Evolutionary conservation across 2,113 vertebrate species (phyloP), one percentile per base, ranked within the genome.

Genomic region (Siniperca knerii): DNA sequence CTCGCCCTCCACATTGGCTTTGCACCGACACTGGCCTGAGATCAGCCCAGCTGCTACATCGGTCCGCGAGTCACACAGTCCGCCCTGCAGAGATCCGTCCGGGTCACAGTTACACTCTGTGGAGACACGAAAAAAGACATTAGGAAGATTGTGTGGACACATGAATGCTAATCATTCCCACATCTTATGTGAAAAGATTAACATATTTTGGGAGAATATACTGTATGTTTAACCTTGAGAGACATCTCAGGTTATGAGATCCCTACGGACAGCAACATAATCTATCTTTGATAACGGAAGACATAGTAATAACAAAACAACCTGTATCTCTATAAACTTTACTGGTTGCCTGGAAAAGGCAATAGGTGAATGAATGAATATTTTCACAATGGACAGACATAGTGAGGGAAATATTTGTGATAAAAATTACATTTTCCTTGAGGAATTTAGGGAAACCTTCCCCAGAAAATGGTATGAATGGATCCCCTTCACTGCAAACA

Each of bases 21-120:
- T 99, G 94, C 98, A 99, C 0, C 96, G 97, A 85, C 98, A 99
- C 86, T 99, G 98, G 57, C 98, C 98, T 0, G 98, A 97, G 86
- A 99, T 98, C 89, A 97, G 94, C 21, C 97, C 97, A 0, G 90
- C 55, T 0, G 94, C 93, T 84, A 98, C 97, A 60, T 99, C 97
- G 0, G 98, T 99, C 87, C 96, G 92, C 8, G 97, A 57, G 85
- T 99, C 98, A 1, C 98, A 99, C 87, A 97, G 76, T 0, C 98
- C 98, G 2, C 89, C 97, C 8, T 98, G 96, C 37, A 97, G 93
- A 42, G 98, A 99, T 33, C 98, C 98, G 25, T 79, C 84, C 0
- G 97, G 97, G 90, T 99, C 97, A 83, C 98, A 99, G 86, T 95
- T 94, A 80, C 98, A 99, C 1, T 93, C 98, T 99, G 90, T 3